Conservation (phyloP, 1,140 invertebrate species). For the Leptopilina boulardi region DNA sequence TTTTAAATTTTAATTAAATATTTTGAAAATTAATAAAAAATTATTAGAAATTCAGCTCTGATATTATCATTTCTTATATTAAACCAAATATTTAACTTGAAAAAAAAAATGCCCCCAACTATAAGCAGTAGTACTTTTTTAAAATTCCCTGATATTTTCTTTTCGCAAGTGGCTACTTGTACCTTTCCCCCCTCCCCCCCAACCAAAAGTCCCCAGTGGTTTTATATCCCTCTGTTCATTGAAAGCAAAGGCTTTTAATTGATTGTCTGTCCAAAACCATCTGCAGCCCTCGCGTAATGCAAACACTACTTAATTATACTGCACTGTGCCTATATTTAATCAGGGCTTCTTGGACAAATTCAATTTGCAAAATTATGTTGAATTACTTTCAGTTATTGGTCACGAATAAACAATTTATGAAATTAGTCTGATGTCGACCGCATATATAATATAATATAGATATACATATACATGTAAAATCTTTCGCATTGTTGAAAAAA, state of each 20-base stretch:
- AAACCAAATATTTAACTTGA: slow-evolving; percentile 12
- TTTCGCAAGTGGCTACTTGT: slow-evolving; percentile 22
- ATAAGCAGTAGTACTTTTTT: slow-evolving; percentile 3
- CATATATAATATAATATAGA: no score
- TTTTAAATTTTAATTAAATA: not conserved
- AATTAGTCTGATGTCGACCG: not conserved
- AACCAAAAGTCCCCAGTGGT: not conserved
- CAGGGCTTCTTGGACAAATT: slow-evolving; percentile 25
- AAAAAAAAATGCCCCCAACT: not conserved
- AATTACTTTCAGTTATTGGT: slow-evolving; percentile 13
- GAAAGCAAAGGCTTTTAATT: slow-evolving; percentile 32
- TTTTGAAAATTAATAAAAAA: not conserved
- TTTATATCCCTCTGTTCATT: slow-evolving; percentile 17
- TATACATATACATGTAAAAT: no score
- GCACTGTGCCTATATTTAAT: slow-evolving; percentile 28
- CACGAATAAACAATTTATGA: slow-evolving; percentile 21
- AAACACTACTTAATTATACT: slow-evolving; percentile 29
- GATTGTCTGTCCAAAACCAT: slow-evolving; percentile 32
- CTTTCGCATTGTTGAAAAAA: not conserved
- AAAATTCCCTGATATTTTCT: slow-evolving; percentile 25
- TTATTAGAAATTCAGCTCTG: no score
- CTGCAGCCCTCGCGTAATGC: slow-evolving; percentile 30
- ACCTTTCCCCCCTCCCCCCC: not conserved
- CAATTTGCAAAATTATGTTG: slow-evolving; percentile 30
- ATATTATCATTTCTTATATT: not conserved